Conservation (phyloP, 2,113 vertebrate species). For the Lonchura striata region DNA sequence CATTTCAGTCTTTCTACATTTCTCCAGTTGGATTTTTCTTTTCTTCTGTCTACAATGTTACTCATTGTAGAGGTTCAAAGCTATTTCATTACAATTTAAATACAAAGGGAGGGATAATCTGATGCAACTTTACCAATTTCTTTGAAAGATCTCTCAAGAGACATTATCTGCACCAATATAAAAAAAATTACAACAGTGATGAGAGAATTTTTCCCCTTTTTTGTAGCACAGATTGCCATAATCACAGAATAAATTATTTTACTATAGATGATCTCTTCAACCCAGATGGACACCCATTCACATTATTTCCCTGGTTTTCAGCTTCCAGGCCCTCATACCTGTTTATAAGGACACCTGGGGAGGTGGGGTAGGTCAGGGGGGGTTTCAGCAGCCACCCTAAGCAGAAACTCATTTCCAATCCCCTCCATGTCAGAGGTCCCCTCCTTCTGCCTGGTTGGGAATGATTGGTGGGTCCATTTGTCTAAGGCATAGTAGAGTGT, state of each 20-base stretch:
- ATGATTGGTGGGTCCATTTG: not conserved
- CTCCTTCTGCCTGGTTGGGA: not conserved
- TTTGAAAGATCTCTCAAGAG: not conserved
- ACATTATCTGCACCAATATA: not conserved
- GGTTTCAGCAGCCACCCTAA: not conserved
- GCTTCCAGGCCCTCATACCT: not conserved
- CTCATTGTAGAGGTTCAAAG: not conserved
- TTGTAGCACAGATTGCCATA: not conserved
- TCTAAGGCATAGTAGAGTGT: not conserved
- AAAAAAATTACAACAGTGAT: not conserved
- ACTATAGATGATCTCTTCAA: accelerated
- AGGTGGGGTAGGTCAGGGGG: not conserved
- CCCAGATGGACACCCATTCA: too few relatives aligned
- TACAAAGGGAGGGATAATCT: not conserved
- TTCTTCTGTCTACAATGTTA: not conserved
- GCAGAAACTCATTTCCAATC: not conserved
- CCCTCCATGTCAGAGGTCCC: too few relatives aligned
- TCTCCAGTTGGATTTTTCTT: not conserved
- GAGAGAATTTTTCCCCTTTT: accelerated
- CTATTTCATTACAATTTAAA: not conserved
- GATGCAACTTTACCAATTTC: not conserved
- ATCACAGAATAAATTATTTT: not conserved
- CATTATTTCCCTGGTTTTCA: not conserved
- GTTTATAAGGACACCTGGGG: not conserved
- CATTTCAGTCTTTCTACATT: not conserved